Conservation (phyloP, 2,888 invertebrate species). For the Scaptodrosophila latifasciaeformis region DNA sequence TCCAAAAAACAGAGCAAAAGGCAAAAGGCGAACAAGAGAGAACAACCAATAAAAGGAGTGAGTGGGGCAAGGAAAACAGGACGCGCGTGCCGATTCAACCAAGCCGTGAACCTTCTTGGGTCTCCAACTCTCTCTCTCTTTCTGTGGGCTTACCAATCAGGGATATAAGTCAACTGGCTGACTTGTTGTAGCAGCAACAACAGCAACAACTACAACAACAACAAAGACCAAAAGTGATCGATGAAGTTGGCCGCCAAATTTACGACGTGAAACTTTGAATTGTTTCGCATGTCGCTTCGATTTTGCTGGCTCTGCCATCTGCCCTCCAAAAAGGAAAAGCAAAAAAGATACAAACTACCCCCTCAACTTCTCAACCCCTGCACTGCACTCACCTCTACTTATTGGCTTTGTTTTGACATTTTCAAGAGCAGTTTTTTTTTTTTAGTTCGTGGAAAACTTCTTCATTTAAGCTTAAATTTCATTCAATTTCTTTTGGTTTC, state of each 20-base stretch:
- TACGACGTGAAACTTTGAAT: constrained; percentile 74
- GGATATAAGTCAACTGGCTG: constrained; percentile 53
- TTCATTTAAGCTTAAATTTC: not conserved
- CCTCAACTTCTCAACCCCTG: not conserved
- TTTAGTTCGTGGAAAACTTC: not conserved
- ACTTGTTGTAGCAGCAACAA: constrained; percentile 27
- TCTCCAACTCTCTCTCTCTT: constrained; percentile 27
- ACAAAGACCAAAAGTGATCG: constrained; percentile 66
- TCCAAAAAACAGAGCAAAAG: not conserved
- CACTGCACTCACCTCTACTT: not conserved
- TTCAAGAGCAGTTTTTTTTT: no score
- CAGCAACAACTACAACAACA: constrained; percentile 10
- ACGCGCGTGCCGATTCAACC: constrained; percentile 68
- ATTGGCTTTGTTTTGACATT: not conserved
- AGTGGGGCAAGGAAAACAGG: constrained; percentile 45
- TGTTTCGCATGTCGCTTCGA: constrained; percentile 69
- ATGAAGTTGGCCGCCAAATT: constrained; percentile 73
- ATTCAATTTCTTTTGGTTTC: not conserved
- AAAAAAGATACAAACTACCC: constrained; percentile 23
- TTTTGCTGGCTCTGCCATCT: constrained; percentile 52
- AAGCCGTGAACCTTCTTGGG: constrained; percentile 31
- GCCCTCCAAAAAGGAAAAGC: no score
- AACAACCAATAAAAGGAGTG: constrained; percentile 21
- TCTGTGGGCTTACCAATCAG: constrained; percentile 30
- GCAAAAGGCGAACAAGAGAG: constrained; percentile 2